Conservation (phyloP, 2,113 vertebrate genomes). For the Electrona antarctica region DNA sequence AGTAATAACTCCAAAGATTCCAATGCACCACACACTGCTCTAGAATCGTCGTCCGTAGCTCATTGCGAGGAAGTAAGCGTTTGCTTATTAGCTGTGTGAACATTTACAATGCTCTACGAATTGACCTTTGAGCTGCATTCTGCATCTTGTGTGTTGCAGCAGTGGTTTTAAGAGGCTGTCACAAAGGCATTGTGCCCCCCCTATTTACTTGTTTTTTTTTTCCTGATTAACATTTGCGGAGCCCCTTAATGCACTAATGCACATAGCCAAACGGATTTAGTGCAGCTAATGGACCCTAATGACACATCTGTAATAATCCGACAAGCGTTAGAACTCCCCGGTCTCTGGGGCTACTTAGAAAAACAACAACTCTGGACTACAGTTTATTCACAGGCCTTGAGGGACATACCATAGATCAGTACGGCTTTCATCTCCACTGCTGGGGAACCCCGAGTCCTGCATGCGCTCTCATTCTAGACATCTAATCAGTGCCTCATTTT, state of each 20-base stretch:
- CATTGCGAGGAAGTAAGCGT: too few relatives aligned
- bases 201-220: constrained; percentile 5
- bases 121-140: not conserved
- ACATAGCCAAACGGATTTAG: not conserved
- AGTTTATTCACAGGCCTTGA: not conserved
- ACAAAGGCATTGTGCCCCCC: not conserved
- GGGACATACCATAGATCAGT: too few relatives aligned
- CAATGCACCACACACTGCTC: too few relatives aligned
- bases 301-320: constrained; percentile 32
- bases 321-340: constrained; percentile 8
- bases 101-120: too few relatives aligned
- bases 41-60: too few relatives aligned
- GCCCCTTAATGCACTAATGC: not conserved
- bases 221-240: not conserved
- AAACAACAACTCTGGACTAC: constrained; percentile 3
- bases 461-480: too few relatives aligned
- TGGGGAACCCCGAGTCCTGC: too few relatives aligned
- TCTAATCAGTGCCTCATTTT: too few relatives aligned
- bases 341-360: not conserved
- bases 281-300: constrained; percentile 41
- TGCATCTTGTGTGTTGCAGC: constrained; percentile 9
- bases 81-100: too few relatives aligned
- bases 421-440: too few relatives aligned
- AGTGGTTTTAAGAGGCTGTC: not conserved
- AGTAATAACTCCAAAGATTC: too few relatives aligned